Base-by-base conservation (phyloP, 2,888 invertebrate genomes). In the Bombylius discolor region DNA sequence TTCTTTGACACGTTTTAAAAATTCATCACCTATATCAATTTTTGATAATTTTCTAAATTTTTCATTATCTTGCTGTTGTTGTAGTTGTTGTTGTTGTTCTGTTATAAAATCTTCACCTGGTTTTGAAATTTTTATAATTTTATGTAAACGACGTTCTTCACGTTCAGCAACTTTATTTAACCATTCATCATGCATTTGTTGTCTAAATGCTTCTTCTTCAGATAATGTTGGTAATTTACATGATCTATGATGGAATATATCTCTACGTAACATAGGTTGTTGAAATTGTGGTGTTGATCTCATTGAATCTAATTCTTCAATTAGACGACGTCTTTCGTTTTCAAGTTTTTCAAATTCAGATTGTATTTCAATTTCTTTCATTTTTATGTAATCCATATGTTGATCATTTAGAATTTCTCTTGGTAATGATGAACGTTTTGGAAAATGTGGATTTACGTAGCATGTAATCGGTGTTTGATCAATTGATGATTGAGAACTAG, bases 131-230 rank as follows among this genome's bases (percentile, higher is more conserved):
- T 88, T 89, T 14, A 91, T 85, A 32, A 89, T 81, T 74, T 87
- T 89, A 54, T 87, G 83, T 59, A 86, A 81, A 63, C 85, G 85
- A 49, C 91, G 78, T 66, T 89, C 85, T 64, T 87, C 83, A 12
- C 89, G 79, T 68, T 87, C 85, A 6, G 85, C 82, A 65, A 90
- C 84, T 73, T 89, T 85, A 66, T 79, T 78, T 67, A 89, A 80
- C 74, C 89, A 90, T 70, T 90, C 90, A 63, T 86, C 80, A 72
- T 87, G 90, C 89, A 91, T 90, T 72, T 84, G 82, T 62, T 85
- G 84, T 8, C 89, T 81, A 64, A 87, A 81, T 47, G 81, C 76
- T 70, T 89, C 87, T 60, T 81, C 81, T 69, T 89, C 85, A 51
- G 83, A 83, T 9, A 82, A 80, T 11, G 81, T 62, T 47, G 82